Percentiles rank a stretch among this genome's conserved stretches.
Evolutionary conservation across 2,888 invertebrate genomes (phyloP).

Genomic region (Drosophila glabriapex): DNA sequence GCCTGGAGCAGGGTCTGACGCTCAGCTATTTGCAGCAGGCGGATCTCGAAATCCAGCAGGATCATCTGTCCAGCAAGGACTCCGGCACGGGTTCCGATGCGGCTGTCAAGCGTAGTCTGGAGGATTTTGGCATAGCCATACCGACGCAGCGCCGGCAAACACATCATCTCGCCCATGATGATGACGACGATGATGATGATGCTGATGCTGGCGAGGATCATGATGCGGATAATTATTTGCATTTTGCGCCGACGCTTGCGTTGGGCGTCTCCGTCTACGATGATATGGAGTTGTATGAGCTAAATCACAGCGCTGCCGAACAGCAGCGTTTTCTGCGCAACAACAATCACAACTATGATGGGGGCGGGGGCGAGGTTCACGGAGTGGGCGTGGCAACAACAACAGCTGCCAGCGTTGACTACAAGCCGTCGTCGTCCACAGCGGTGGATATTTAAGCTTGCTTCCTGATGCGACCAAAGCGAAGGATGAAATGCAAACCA

Average conservation of each 20-base stretch:
- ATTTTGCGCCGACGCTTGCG: slow-evolving; percentile 68
- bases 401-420: slow-evolving; percentile 39
- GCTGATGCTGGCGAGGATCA: slow-evolving; percentile 41
- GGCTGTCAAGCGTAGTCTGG: slow-evolving; percentile 82
- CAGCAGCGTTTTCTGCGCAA: slow-evolving; percentile 69
- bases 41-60: slow-evolving; percentile 77
- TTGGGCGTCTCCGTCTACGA: slow-evolving; percentile 73
- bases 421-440: slow-evolving; percentile 52
- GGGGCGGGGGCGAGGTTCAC: slow-evolving; percentile 42
- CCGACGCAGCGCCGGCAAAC: slow-evolving; percentile 35
- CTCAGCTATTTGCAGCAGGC: slow-evolving; percentile 74
- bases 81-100: slow-evolving; percentile 84
- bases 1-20: slow-evolving; percentile 71
- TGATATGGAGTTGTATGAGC: slow-evolving; percentile 69
- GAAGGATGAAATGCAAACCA: slow-evolving; percentile 20
- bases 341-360: slow-evolving; percentile 74
- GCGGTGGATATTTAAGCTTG: slow-evolving; percentile 66
- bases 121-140: slow-evolving; percentile 72
- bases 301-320: slow-evolving; percentile 57
- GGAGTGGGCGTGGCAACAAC: slow-evolving; percentile 19
- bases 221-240: slow-evolving; percentile 64
- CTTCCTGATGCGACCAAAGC: slow-evolving; percentile 43
- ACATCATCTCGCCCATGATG: slow-evolving; percentile 40
- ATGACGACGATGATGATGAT: slow-evolving; percentile 41
- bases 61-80: slow-evolving; percentile 83